Percentiles rank a stretch among this genome's conserved stretches.
These are phyloP conservation scores for Gastrophryne carolinensis DNA, from an alignment of 2,797 vertebrate species.

Conservation along the genomic window DNA sequence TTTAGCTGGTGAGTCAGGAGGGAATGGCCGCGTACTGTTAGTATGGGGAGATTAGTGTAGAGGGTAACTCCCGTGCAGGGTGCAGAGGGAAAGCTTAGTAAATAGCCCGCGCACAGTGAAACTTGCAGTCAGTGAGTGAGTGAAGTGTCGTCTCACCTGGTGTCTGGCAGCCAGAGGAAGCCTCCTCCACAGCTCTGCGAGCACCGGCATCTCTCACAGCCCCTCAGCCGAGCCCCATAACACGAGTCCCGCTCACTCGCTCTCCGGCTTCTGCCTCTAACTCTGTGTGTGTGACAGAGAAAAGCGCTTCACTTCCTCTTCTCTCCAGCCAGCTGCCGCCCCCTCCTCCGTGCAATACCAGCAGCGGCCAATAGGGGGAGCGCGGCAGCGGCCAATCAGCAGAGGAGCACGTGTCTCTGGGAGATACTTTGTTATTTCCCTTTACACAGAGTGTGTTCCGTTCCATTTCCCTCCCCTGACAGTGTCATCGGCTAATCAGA, in stretches of 20 bases:
- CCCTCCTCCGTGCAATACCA: conserved; percentile 18
- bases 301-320: conserved; percentile 30
- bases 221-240: conserved; percentile 1
- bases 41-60: no score
- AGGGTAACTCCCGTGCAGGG: no score
- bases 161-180: conserved; percentile 6
- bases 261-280: not conserved
- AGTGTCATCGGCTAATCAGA: no score
- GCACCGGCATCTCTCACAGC: not conserved
- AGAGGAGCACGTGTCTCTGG: no score
- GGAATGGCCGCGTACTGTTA: no score
- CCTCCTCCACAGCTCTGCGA: conserved; percentile 28
- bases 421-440: no score
- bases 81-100: not conserved
- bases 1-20: no score
- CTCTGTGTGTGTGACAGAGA: not conserved
- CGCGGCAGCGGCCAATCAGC: no score
- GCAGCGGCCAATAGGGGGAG: not conserved
- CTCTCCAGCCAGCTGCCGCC: not conserved
- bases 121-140: not conserved
- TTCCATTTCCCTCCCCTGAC: no score
- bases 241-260: not conserved
- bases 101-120: not conserved
- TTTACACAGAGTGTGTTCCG: no score
- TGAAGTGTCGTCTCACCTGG: conserved; percentile 32